Evolutionary conservation across 2,113 vertebrate species (phyloP), one percentile per base, ranked within the genome.

Genomic region (Halichoerus grypus): DNA sequence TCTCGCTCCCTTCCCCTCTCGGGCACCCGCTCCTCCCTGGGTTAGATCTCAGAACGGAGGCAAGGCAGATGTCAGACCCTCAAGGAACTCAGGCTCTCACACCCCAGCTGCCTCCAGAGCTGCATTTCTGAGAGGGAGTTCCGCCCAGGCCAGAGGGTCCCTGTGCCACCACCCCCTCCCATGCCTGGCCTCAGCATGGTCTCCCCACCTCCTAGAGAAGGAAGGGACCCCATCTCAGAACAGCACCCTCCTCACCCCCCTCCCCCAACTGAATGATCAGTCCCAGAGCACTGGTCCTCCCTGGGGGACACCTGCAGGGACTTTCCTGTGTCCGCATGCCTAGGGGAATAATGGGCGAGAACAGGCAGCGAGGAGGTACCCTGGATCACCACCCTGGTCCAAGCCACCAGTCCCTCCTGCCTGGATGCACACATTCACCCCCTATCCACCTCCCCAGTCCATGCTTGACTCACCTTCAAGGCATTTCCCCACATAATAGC

Each of bases 11-110:
- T 93, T 80, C 65, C 46, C 57, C 55, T 95, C 61, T 36, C 0
- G 3, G 53, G 55, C 61, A 51, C 65, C 1, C 0, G 7, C 63
- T 76, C 57, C 80, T 94, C 84, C 94, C n/a, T 1, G 39, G 86
- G 94, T 36, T 51, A 89, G 71, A 28, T 10, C 65, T 65, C 77
- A 8, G 39, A 72, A 81, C 31, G 0, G 0, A 91, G 69, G 8
- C 0, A 0, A 65, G 63, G 71, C 65, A 96, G 22, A 77, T 28
- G 84, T 53, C 82, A 86, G n/a, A 36, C 24, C 74, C 51, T 76
- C 71, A 2, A 2, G 0, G 2, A 1, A 19, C 31, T 59, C 46
- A 2, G 1, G 1, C 4, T 6, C 67, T 65, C 39, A 28, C 59
- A 10, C 28, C 42, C 57, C 67, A 21, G 80, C 79, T 87, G 89